phyloP scores from a whole-genome alignment of 92 coral and sea anemone genomes.

The Epizoanthus scotinus region DNA sequence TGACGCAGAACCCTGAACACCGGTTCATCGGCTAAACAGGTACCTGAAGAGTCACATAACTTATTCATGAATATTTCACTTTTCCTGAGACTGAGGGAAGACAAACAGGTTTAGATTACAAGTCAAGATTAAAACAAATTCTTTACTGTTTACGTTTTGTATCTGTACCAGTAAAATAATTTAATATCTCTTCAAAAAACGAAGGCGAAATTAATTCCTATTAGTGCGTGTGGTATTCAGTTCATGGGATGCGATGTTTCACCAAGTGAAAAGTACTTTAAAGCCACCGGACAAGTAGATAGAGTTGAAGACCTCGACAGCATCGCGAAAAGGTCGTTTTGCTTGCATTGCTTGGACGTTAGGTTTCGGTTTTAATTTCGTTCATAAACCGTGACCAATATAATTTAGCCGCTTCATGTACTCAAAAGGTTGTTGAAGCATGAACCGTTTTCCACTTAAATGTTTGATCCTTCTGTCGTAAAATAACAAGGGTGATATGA shows the following conservation, averaged over 20 bases:
- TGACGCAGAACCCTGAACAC: not conserved
- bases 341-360: not conserved
- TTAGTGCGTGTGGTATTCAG: too few species aligned
- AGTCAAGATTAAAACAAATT: slow-evolving; percentile 21
- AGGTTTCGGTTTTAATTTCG: not conserved
- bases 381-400: not conserved
- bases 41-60: slow-evolving; percentile 15
- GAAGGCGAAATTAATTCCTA: not conserved
- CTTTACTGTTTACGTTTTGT: slow-evolving; percentile 14
- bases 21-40: slow-evolving; percentile 6
- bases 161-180: not conserved
- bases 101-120: slow-evolving; percentile 17
- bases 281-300: not conserved
- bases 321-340: not conserved
- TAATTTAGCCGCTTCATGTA: not conserved
- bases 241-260: too few species aligned
- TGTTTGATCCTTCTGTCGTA: too few species aligned
- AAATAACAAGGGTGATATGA: too few species aligned
- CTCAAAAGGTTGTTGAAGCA: slow-evolving; percentile 2
- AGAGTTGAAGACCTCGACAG: not conserved
- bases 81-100: not conserved
- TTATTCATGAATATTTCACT: slow-evolving; percentile 4
- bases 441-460: not conserved
- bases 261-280: not conserved
- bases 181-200: not conserved